These are phyloP conservation scores for Heterocephalus glaber DNA, from an alignment of 2,113 vertebrate genomes.

Conservation along the genomic window DNA sequence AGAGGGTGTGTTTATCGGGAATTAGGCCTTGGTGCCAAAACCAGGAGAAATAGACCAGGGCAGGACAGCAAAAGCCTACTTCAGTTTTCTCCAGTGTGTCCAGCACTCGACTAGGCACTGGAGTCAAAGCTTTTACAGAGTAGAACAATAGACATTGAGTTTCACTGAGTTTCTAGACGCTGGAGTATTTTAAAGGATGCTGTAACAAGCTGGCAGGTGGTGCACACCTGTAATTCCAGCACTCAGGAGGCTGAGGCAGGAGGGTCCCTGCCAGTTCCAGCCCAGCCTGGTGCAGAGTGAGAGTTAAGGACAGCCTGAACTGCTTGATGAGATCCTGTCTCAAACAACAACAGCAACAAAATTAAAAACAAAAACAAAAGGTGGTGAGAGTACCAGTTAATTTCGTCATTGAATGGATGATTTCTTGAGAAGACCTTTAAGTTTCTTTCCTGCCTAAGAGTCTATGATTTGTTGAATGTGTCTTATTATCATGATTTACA, in stretches of 20 bases:
- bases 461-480: background rate
- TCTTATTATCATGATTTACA: background rate
- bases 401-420: background rate
- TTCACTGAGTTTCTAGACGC: background rate
- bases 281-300: too few relatives aligned
- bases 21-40: background rate
- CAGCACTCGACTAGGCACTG: background rate
- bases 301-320: too few relatives aligned
- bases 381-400: background rate
- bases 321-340: too few relatives aligned
- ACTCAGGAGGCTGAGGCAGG: too few relatives aligned
- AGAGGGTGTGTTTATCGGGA: background rate
- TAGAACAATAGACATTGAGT: background rate
- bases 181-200: background rate
- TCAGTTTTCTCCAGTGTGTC: background rate
- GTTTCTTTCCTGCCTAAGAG: slow-evolving; percentile 20
- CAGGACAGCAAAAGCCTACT: background rate
- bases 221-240: too few relatives aligned
- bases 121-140: background rate
- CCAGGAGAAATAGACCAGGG: background rate
- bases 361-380: too few relatives aligned
- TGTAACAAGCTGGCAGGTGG: too few relatives aligned
- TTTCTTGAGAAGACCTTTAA: slow-evolving; percentile 14
- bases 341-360: too few relatives aligned
- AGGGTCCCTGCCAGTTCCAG: too few relatives aligned